Conservation (phyloP, 2,888 invertebrate species). For the Dryococelus australis region DNA sequence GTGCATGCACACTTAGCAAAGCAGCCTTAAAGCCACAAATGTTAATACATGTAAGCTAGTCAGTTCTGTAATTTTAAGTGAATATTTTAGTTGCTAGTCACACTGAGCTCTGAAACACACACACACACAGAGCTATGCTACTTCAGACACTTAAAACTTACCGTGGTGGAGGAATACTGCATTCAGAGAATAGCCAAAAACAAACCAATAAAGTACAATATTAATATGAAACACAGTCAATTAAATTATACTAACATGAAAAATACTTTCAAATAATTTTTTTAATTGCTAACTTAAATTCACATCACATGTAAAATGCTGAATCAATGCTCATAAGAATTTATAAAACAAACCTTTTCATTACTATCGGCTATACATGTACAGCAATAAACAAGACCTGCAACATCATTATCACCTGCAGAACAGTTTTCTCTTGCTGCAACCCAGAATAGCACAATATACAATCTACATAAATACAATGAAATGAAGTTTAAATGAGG, state of each 20-base stretch:
- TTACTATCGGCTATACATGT: too few relatives aligned
- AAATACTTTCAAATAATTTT: background rate
- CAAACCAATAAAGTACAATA: slow-evolving; percentile 34
- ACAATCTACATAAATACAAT: too few relatives aligned
- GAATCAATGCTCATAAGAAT: too few relatives aligned
- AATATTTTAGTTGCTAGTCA: slow-evolving; percentile 18
- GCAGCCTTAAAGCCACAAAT: background rate
- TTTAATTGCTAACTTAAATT: too few relatives aligned
- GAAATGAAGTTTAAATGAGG: too few relatives aligned
- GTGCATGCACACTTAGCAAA: background rate
- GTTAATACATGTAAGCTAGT: slow-evolving; percentile 7
- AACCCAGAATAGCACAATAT: too few relatives aligned
- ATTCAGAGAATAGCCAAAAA: slow-evolving; percentile 50
- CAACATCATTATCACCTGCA: too few relatives aligned
- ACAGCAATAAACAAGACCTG: too few relatives aligned
- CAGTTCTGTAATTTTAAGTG: background rate
- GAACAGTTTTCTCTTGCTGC: too few relatives aligned
- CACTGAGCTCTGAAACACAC: slow-evolving; percentile 47
- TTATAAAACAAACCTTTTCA: too few relatives aligned
- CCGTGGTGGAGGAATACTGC: slow-evolving; percentile 75
- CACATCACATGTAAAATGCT: too few relatives aligned
- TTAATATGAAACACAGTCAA: slow-evolving; percentile 25
- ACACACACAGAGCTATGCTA: slow-evolving; percentile 18
- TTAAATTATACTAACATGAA: background rate
- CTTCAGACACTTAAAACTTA: slow-evolving; percentile 62